Percentiles rank a stretch among this genome's conserved stretches.
These are phyloP conservation scores for Stegana nigrithorax DNA, from an alignment of 2,888 invertebrate genomes.

Conservation along the genomic window DNA sequence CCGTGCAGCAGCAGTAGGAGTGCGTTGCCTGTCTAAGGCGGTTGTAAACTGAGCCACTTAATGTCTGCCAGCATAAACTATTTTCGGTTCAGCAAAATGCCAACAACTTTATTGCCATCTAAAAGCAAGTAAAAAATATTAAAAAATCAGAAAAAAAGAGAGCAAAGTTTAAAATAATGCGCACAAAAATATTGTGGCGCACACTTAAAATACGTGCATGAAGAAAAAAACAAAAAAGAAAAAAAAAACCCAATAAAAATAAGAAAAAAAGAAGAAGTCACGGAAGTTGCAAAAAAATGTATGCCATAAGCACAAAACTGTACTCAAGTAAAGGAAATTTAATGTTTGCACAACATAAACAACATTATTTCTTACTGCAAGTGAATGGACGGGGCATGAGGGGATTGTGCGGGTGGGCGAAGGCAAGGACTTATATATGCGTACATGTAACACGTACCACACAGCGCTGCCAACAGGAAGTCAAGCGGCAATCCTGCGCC, in stretches of 20 bases:
- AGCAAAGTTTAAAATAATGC: conserved; percentile 15
- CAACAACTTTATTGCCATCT: conserved; percentile 56
- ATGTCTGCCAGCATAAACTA: conserved; percentile 60
- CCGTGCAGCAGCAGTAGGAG: conserved; percentile 14
- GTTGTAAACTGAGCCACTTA: conserved; percentile 59
- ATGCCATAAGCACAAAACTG: conserved; percentile 7
- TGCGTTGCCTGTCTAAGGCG: too few relatives aligned
- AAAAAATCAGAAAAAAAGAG: conserved; percentile 1
- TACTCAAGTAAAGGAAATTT: conserved; percentile 37
- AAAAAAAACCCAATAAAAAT: conserved; percentile 10
- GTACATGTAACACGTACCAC: neutral
- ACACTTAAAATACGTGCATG: too few relatives aligned
- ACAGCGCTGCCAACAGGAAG: conserved; percentile 3
- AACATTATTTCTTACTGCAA: conserved; percentile 56
- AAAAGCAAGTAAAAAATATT: conserved; percentile 28
- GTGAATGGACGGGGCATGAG: conserved; percentile 28
- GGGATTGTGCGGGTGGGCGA: conserved; percentile 9
- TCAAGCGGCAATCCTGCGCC: neutral
- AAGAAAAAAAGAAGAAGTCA: conserved; percentile 35
- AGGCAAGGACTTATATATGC: conserved; percentile 19
- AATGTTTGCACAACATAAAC: conserved; percentile 60
- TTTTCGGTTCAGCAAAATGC: conserved; percentile 60
- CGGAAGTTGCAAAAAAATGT: conserved; percentile 47
- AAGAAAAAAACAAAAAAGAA: neutral
- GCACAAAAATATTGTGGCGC: too few relatives aligned